Evolutionary conservation across 2,113 vertebrate species (phyloP), one percentile per base, ranked within the genome.

Genomic region (Egretta garzetta): DNA sequence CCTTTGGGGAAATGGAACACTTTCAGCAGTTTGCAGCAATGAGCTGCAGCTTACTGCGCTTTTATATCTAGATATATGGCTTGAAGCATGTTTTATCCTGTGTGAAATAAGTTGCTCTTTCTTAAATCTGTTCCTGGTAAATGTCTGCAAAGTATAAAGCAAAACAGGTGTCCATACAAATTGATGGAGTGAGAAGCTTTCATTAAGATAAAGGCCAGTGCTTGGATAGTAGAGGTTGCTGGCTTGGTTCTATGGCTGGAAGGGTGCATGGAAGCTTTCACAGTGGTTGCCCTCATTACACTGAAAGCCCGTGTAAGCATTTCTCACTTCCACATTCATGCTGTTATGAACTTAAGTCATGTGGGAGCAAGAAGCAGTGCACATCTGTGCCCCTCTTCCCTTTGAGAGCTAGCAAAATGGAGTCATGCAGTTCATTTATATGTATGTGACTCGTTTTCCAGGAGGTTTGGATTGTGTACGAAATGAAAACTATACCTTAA

Each of bases 1-100:
- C 56, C 56, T 91, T 79, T 75, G 39, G 80, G 91, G 88, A 95
- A 96, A 95, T 81, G 73, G 94, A 95, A 95, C 88, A 91, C 83
- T 91, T 91, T 55, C 35, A 94, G 87, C 49, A 75, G 66, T 92
- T 95, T 86, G 45, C 74, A 82, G 62, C 83, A 94, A 62, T 56
- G 83, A 91, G 13, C 64, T 74, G 76, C 80, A 64, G 20, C 49
- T 85, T 87, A 53, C 56, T 82, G 22, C 14, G 60, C 86, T 84
- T 93, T 68, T 47, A 87, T 89, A 52, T 81, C 30, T 59, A 52
- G 21, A 76, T 90, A 39, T 45, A 64, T 79, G 56, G 33, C 79
- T 88, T 63, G 72, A 89, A 84, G 68, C 0, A 1, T 74, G 53
- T 85, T 95, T 89, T 75, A 74, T 84, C 88, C 60, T 92, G 33